Percentiles rank a stretch among this genome's conserved stretches.
Evolutionary conservation across 2,888 invertebrate species (phyloP).

Genomic region (Pseudolycoriella hygida): DNA sequence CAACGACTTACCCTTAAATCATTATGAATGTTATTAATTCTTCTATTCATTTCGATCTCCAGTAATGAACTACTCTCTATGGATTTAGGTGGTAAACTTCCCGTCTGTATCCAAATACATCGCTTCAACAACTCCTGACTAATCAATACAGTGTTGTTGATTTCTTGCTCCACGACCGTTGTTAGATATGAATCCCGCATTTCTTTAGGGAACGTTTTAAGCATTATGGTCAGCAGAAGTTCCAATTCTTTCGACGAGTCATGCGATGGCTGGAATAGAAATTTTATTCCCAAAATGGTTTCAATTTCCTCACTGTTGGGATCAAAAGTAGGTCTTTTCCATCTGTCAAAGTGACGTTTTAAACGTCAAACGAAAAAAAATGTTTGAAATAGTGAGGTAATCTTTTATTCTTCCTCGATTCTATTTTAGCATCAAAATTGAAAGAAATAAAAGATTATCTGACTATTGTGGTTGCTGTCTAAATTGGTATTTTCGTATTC

Average conservation of each 20-base stretch:
- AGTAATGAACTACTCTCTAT: conserved; percentile 33
- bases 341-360: no score
- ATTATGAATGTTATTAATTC: conserved; percentile 50
- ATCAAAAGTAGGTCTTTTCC: no score
- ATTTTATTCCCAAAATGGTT: not conserved
- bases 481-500: no score
- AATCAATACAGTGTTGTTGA: conserved; percentile 65
- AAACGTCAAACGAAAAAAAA: no score
- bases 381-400: no score
- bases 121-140: conserved; percentile 60
- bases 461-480: no score
- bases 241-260: conserved; percentile 40
- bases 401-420: no score
- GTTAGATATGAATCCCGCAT: conserved; percentile 64
- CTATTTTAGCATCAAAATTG: no score
- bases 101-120: conserved; percentile 63
- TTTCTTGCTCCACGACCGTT: conserved; percentile 68
- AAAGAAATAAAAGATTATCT: no score
- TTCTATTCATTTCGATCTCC: conserved; percentile 46
- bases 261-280: conserved; percentile 28
- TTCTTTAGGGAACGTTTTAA: conserved; percentile 54
- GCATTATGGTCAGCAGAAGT: conserved; percentile 45
- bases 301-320: no score
- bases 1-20: conserved; percentile 43
- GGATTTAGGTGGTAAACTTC: conserved; percentile 34